phyloP scores from a whole-genome alignment of 2,888 invertebrate genomes.

The Plebejus argus region DNA sequence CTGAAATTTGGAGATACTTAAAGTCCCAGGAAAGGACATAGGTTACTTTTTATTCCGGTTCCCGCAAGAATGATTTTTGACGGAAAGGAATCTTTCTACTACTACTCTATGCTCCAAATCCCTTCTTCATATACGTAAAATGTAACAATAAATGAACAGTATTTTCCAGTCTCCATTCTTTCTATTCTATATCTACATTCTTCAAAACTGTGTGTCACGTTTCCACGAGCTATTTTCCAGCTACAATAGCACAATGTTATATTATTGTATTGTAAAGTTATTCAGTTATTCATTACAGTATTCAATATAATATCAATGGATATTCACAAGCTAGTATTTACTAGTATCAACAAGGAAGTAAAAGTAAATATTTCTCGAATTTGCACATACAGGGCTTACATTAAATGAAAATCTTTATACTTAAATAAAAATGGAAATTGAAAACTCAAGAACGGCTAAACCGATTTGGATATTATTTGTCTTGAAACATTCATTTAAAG shows the following conservation, averaged over 20 bases:
- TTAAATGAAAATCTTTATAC: not conserved
- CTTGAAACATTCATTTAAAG: too few species aligned
- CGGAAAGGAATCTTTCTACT: too few species aligned
- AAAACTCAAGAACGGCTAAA: not conserved
- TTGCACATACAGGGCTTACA: not conserved
- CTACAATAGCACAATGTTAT: not conserved
- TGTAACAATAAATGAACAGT: not conserved
- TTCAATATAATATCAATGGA: not conserved
- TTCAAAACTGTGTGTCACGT: not conserved
- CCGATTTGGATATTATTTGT: too few species aligned
- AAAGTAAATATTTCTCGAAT: not conserved
- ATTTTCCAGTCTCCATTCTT: not conserved
- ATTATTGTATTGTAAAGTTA: conserved; percentile 1
- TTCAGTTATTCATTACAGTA: not conserved
- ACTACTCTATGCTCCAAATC: too few species aligned
- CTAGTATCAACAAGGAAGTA: conserved; percentile 2
- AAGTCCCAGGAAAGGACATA: too few species aligned
- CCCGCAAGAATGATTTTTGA: too few species aligned
- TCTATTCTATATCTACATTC: not conserved
- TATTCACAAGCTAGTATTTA: not conserved
- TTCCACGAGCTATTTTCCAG: not conserved
- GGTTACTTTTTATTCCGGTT: too few species aligned
- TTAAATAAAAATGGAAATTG: not conserved
- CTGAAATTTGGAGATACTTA: too few species aligned
- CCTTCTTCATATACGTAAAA: not conserved